Evolutionary conservation across 2,888 invertebrate genomes (phyloP), one percentile per base, ranked within the genome.

Genomic region (Polydrusus pterygomalis): DNA sequence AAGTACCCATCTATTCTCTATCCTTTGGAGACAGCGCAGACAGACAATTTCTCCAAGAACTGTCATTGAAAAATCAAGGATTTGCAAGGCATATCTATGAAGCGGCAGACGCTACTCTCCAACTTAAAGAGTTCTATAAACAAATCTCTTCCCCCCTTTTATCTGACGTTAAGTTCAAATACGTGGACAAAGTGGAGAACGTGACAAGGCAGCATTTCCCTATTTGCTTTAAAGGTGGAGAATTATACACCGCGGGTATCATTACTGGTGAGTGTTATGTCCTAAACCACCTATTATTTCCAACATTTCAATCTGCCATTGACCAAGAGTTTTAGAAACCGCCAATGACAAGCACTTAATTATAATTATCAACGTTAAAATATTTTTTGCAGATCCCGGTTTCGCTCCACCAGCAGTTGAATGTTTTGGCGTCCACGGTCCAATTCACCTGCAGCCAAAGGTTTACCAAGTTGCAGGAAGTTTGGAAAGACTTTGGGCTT

Each of bases 11-110:
- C 72, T 93, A 91, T 84, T 90, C 91, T 0, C 88, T 95, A 54
- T 93, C 92, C n/a, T 93, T 94, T 82, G 94, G 94, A 1, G 89
- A 90, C 74, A 91, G 91, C 73, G 93, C 93, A 0, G 92, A 94
- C 84, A 90, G 91, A 80, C 87, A 89, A 20, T 92, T 94, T 85
- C 86, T 95, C 18, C 91, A 92, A 81, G 91, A 91, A 83, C 83
- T 94, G 56, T 91, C 94, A 0, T 87, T 91, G 18, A 90, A 91
- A 75, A 93, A 93, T 86, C 88, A 88, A 38, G 94, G 93, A 3
- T 92, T 93, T 85, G 91, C 92, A 81, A 88, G 93, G 1, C 91
- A 92, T 85, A 93, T 95, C 79, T 93, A 93, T 86, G 93, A 92
- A 84, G 92, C 91, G n/a, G 89, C 92, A 0, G 93, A 93, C 84